A percentile compares a stretch with the other conserved stretches of the same genome.
Evolutionary conservation across 2,888 invertebrate genomes (phyloP).

Genomic region (Ecliptopera silaceata): DNA sequence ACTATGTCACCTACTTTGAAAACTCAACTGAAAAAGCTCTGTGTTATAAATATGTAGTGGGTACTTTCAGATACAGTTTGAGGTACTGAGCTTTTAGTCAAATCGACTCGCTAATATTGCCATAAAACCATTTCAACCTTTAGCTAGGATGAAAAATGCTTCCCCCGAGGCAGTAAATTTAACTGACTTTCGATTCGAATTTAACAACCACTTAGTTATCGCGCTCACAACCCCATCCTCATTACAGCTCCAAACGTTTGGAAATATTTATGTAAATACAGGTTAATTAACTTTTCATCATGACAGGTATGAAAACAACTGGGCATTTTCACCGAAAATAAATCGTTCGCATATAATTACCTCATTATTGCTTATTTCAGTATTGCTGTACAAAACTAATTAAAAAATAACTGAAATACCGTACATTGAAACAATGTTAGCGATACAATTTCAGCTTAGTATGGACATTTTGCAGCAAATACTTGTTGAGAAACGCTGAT

Average conservation of each 20-base stretch:
- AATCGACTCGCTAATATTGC: slow-evolving; percentile 33
- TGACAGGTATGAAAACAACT: slow-evolving; percentile 14
- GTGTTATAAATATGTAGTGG: slow-evolving; percentile 8
- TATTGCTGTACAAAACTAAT: slow-evolving; percentile 5
- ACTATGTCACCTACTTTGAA: slow-evolving; percentile 27
- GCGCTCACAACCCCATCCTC: not conserved
- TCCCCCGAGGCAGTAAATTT: slow-evolving; percentile 39
- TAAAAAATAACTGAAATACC: slow-evolving; percentile 21
- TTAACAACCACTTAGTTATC: not conserved
- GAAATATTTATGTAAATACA: slow-evolving; percentile 7
- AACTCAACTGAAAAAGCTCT: slow-evolving; percentile 19
- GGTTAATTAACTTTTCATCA: slow-evolving; percentile 28
- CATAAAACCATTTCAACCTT: slow-evolving; percentile 28
- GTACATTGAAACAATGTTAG: slow-evolving; percentile 3
- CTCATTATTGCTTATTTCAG: slow-evolving; percentile 14
- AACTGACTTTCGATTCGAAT: slow-evolving; percentile 25
- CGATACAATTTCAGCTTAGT: slow-evolving; percentile 5
- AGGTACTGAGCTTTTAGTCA: slow-evolving; percentile 39
- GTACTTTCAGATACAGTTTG: slow-evolving; percentile 8
- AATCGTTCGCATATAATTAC: slow-evolving; percentile 21
- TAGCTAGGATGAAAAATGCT: slow-evolving; percentile 30
- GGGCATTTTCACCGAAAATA: slow-evolving; percentile 20
- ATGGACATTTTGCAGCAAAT: slow-evolving; percentile 4
- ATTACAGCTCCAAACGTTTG: slow-evolving; percentile 14
- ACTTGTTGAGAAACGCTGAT: slow-evolving; percentile 13